A percentile compares a stretch with the other conserved stretches of the same genome.
phyloP scores from a whole-genome alignment of 1,140 invertebrate species.

The Heliconius melpomene region DNA sequence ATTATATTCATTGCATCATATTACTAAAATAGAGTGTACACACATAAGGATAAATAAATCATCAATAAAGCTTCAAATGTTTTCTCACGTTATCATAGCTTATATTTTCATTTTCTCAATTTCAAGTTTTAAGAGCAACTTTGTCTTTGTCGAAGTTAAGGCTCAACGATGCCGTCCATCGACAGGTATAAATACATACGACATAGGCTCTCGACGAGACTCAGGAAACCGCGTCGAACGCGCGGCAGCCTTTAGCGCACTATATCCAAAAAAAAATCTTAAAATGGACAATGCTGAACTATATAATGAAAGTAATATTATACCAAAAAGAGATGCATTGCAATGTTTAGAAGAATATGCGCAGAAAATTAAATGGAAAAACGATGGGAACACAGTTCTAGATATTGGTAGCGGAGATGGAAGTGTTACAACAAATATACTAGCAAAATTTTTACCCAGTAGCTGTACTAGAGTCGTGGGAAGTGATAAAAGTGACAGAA shows the following conservation, averaged over 20 bases:
- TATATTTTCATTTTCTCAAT: neutral
- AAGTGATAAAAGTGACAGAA: no score
- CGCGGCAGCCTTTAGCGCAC: slow-evolving; percentile 47
- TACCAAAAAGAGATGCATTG: slow-evolving; percentile 86
- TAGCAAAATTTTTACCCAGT: no score
- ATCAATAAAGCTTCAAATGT: no score
- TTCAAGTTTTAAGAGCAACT: slow-evolving; percentile 33
- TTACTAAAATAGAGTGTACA: no score
- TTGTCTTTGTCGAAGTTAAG: slow-evolving; percentile 41
- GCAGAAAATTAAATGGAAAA: slow-evolving; percentile 82
- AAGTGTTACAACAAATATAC: slow-evolving; percentile 84
- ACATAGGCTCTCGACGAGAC: slow-evolving; percentile 51
- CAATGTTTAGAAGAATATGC: slow-evolving; percentile 85
- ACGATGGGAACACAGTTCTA: slow-evolving; percentile 81
- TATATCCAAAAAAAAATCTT: slow-evolving; percentile 2
- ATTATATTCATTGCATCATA: no score
- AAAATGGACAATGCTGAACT: slow-evolving; percentile 84
- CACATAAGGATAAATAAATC: no score
- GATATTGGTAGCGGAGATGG: slow-evolving; percentile 93
- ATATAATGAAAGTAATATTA: slow-evolving; percentile 83
- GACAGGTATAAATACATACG: slow-evolving; percentile 66
- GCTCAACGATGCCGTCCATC: slow-evolving; percentile 36
- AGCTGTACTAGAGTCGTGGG: no score
- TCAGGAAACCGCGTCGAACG: slow-evolving; percentile 58
- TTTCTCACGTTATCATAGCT: no score